phyloP scores from a whole-genome alignment of 30 jellyfish, hydroid and myxozoan genomes.

The Aurelia aurita complex sp. Pacific region DNA sequence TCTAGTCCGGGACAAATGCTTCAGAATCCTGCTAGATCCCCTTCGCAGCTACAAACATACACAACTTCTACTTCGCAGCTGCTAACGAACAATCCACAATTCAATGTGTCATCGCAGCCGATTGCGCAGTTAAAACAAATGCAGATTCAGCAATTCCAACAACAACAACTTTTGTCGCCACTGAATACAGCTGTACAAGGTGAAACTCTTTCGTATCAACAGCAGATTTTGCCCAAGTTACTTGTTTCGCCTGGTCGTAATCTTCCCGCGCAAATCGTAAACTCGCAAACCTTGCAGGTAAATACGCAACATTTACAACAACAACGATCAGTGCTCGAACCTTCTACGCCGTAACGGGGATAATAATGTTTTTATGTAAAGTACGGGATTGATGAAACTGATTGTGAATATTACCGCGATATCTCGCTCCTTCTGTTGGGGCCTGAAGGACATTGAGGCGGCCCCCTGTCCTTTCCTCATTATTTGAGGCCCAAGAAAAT shows the following conservation, averaged over 20 bases:
- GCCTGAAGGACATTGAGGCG: background rate
- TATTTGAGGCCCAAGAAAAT: background rate
- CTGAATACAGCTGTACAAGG: conserved; percentile 61
- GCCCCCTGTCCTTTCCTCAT: background rate
- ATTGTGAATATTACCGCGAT: conserved; percentile 4
- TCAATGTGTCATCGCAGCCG: conserved; percentile 54
- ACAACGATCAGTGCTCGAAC: conserved; percentile 43
- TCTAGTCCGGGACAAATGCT: conserved; percentile 31
- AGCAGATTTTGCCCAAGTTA: conserved; percentile 62
- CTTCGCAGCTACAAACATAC: conserved; percentile 45
- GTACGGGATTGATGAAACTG: conserved; percentile 2
- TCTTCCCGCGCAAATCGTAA: conserved; percentile 42
- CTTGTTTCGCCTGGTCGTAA: conserved; percentile 60
- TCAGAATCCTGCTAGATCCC: conserved; percentile 52
- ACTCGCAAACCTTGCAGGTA: conserved; percentile 53
- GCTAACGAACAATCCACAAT: conserved; percentile 36
- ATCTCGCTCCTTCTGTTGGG: background rate
- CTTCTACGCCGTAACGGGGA: conserved; percentile 52
- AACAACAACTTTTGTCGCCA: conserved; percentile 61
- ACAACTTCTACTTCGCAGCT: conserved; percentile 34
- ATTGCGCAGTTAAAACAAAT: conserved; percentile 41
- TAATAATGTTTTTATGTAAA: conserved; percentile 5
- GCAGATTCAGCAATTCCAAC: conserved; percentile 60
- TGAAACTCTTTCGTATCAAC: conserved; percentile 52
- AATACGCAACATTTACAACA: conserved; percentile 44